phyloP scores from a whole-genome alignment of 2,888 invertebrate species.

The Drosophila ezoana region DNA sequence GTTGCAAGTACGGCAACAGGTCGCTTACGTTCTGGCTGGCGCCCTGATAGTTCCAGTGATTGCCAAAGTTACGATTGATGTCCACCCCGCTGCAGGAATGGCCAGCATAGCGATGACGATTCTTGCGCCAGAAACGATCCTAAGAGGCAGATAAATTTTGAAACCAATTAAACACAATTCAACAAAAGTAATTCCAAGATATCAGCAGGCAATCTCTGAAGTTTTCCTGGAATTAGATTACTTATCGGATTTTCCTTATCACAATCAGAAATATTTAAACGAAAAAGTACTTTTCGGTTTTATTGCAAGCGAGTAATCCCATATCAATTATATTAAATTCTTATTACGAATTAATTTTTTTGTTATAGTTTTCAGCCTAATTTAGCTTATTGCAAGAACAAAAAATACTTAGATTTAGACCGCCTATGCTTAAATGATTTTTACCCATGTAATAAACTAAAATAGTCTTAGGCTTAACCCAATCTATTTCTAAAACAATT shows the following conservation, averaged over 20 bases:
- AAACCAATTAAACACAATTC: neutral
- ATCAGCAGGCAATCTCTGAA: neutral
- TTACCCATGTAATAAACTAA: no score
- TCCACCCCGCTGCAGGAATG: conserved; percentile 89
- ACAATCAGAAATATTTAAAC: no score
- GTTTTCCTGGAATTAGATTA: neutral
- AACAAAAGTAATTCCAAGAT: neutral
- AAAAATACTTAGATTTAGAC: no score
- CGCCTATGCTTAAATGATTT: no score
- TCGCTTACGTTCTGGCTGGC: conserved; percentile 84
- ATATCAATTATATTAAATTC: no score
- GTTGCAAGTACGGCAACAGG: conserved; percentile 32
- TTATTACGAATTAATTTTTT: no score
- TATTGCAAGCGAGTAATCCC: no score
- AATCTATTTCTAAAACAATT: no score
- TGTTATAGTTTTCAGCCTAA: no score
- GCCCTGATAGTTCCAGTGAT: conserved; percentile 88
- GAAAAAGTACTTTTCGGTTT: no score
- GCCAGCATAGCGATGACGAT: conserved; percentile 86
- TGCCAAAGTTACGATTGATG: conserved; percentile 91
- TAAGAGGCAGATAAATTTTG: conserved; percentile 25
- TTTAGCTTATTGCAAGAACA: no score
- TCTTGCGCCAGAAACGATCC: conserved; percentile 89
- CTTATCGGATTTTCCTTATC: neutral
- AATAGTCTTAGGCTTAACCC: no score